These are phyloP conservation scores for Rhagonycha fulva DNA, from an alignment of 2,888 invertebrate species.

Conservation along the genomic window DNA sequence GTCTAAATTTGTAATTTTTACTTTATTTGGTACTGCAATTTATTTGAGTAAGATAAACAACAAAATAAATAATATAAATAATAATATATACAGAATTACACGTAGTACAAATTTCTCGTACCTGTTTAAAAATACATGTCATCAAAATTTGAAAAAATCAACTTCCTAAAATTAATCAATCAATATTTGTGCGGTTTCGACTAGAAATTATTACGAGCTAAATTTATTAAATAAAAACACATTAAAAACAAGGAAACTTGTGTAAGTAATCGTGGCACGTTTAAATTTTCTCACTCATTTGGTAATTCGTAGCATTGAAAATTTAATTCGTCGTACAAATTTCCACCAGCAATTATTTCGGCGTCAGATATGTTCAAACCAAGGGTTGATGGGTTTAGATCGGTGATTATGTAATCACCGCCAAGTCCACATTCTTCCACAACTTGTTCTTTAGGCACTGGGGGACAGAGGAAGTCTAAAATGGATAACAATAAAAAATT, in stretches of 20 bases:
- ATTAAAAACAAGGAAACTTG: background rate
- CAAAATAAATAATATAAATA: background rate
- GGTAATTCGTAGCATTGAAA: constrained; percentile 60
- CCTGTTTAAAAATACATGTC: background rate
- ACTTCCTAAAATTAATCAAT: background rate
- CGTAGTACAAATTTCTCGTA: background rate
- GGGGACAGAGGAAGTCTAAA: constrained; percentile 62
- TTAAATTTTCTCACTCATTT: constrained; percentile 35
- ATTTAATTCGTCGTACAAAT: constrained; percentile 59
- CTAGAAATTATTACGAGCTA: background rate
- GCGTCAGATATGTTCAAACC: constrained; percentile 59
- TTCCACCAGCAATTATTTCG: constrained; percentile 57
- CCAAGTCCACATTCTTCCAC: constrained; percentile 77
- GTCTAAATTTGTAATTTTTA: background rate
- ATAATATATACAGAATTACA: background rate
- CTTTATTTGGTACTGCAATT: background rate
- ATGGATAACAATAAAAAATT: constrained; percentile 20
- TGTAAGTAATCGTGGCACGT: background rate
- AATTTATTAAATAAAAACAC: background rate
- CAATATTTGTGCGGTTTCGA: background rate
- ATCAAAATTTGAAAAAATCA: background rate
- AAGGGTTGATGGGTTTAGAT: constrained; percentile 58
- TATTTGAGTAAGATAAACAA: background rate
- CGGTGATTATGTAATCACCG: constrained; percentile 60
- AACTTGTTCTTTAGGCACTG: constrained; percentile 76